Conservation (phyloP, 2,797 vertebrate genomes). For the Hydrophis major region DNA sequence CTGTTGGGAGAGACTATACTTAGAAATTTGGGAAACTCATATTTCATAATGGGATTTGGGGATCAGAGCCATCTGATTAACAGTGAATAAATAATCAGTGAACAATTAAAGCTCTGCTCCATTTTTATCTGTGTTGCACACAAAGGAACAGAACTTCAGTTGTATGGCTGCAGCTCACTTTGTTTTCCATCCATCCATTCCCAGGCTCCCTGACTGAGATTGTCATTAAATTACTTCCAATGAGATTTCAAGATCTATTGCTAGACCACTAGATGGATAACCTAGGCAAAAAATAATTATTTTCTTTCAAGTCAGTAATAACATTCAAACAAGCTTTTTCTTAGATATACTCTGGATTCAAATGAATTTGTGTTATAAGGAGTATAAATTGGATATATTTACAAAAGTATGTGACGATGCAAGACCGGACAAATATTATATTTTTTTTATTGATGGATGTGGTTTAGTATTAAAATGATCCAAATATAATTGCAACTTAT, state of each 20-base stretch:
- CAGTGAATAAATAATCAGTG: background rate
- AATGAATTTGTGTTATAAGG: background rate
- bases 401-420: background rate
- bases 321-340: background rate
- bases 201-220: background rate
- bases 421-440: background rate
- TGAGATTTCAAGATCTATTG: background rate
- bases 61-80: background rate
- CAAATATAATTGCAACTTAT: background rate
- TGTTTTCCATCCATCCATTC: background rate
- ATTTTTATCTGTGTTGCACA: background rate
- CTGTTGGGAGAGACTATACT: background rate
- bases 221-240: background rate
- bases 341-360: background rate
- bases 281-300: background rate
- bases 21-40: background rate
- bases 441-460: background rate
- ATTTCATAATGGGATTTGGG: background rate
- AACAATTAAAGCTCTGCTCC: background rate
- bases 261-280: background rate
- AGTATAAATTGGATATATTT: background rate
- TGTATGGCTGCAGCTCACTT: background rate
- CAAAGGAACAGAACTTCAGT: background rate
- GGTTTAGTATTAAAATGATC: background rate
- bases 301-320: background rate